Evolutionary conservation across 2,888 invertebrate genomes (phyloP).

Genomic region (Hoplodrina blanda): DNA sequence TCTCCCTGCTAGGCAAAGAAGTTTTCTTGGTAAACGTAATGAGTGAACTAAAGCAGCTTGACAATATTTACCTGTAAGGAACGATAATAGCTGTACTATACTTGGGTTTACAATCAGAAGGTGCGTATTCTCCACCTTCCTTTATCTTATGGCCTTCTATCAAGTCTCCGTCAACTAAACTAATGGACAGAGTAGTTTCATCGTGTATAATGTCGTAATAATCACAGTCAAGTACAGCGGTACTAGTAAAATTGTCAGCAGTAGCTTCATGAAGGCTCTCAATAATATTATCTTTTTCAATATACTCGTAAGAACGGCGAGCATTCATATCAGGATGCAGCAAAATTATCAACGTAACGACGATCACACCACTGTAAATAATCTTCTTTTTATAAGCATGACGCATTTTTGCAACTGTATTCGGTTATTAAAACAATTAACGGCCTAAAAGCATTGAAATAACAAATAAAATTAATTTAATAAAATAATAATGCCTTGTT

Average conservation of each 20-base stretch:
- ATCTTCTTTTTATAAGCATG: conserved; percentile 78
- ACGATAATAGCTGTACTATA: conserved; percentile 95
- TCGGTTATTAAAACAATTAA: conserved; percentile 32
- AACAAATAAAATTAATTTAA: conserved; percentile 25
- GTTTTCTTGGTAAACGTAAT: not conserved
- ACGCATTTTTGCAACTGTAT: conserved; percentile 71
- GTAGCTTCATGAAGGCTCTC: conserved; percentile 81
- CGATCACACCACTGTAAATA: conserved; percentile 70
- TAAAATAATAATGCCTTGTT: conserved; percentile 50
- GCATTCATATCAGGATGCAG: conserved; percentile 79
- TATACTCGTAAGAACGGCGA: conserved; percentile 82
- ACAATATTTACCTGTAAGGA: conserved; percentile 91
- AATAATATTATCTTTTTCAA: conserved; percentile 83
- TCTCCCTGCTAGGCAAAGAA: not conserved
- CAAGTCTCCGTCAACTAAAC: conserved; percentile 79
- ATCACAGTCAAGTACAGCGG: conserved; percentile 79
- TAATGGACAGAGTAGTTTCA: conserved; percentile 78
- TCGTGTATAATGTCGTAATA: conserved; percentile 80
- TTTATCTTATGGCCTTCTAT: conserved; percentile 79
- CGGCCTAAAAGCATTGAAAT: conserved; percentile 42
- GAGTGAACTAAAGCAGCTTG: not conserved
- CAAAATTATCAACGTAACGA: conserved; percentile 75
- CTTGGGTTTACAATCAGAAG: conserved; percentile 84
- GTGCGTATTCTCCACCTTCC: conserved; percentile 85
- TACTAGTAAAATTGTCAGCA: conserved; percentile 85